Base-by-base conservation (phyloP, 2,888 invertebrate genomes). In the Ametastegia equiseti region DNA sequence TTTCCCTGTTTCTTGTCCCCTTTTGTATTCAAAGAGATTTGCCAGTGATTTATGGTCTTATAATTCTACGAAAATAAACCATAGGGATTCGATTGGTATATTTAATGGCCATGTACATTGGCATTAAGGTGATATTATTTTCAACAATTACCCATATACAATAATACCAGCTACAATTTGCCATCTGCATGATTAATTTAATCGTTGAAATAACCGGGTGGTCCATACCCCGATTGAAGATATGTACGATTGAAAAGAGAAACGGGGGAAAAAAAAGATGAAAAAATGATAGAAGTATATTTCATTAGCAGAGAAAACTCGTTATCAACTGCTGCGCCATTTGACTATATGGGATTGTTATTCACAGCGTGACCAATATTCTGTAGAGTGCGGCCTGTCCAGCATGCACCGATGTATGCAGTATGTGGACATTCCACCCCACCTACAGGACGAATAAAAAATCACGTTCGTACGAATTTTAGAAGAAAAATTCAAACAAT, bases 11-110 rank as follows among this genome's bases (percentile, higher is more conserved):
- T 75, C 50, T n/a, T 50, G 9, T 19, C 54, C 54, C 54, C 36
- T 75, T 75, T 75, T 33, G 9, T 75, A 75, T 75, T 75, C 75
- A 75, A 75, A 50, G 36, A 36, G 30, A 36, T 27, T 75, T 33
- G n/a, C 11, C 54, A 11, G 36, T 54, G 54, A 75, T 54, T 75
- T 54, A 50, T 36, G 75, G 75, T 33, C 50, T 75, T 54, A 75
- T 75, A 75, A 75, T 36, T 47, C 33, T n/a, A 33, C 36, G 33
- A 11, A 54, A 75, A 50, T 36, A 36, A 75, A 54, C 54, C 75
- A 19, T n/a, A 54, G 45, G 71, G 42, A 47, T 30, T 71, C 15
- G 2, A 39, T 30, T 71, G 23, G 15, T 47, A 36, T 65, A 45
- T 42, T 13, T 13, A 19, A n/a, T 67, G 19, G 39, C 15, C 9